Evolutionary conservation across 2,888 invertebrate species (phyloP).

Genomic region (Synanthedon tipuliformis): DNA sequence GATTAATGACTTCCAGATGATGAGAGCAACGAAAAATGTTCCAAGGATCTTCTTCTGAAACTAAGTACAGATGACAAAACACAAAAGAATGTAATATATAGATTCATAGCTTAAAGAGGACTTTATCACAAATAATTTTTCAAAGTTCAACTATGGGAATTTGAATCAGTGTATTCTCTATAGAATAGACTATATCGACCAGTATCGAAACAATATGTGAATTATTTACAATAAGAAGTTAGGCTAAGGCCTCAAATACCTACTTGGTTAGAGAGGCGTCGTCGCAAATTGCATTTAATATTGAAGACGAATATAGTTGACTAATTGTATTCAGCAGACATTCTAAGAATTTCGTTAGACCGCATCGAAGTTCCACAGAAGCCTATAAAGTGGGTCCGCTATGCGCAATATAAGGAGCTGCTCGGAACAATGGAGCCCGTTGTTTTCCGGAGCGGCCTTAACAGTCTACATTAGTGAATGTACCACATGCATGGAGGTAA

Average conservation of each 20-base stretch:
- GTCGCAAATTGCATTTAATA: constrained; percentile 22
- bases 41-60: neutral
- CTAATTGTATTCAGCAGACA: constrained; percentile 49
- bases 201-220: too few relatives aligned
- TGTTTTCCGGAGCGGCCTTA: constrained; percentile 48
- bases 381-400: constrained; percentile 56
- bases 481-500: constrained; percentile 49
- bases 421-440: constrained; percentile 48
- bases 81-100: too few relatives aligned
- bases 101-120: too few relatives aligned
- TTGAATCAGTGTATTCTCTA: too few relatives aligned
- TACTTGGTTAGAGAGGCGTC: neutral
- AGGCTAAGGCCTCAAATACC: too few relatives aligned
- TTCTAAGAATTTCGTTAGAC: constrained; percentile 49
- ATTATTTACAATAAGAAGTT: too few relatives aligned
- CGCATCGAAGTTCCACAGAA: constrained; percentile 26
- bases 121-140: too few relatives aligned
- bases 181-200: too few relatives aligned
- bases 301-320: constrained; percentile 35
- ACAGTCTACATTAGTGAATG: constrained; percentile 52
- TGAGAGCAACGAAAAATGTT: constrained; percentile 9
- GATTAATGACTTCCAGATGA: constrained; percentile 26
- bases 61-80: too few relatives aligned
- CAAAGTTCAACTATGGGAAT: too few relatives aligned
- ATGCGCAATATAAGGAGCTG: constrained; percentile 55